Evolutionary conservation across 2,797 vertebrate species (phyloP), one percentile per base, ranked within the genome.

Genomic region (Xyrichtys novacula): DNA sequence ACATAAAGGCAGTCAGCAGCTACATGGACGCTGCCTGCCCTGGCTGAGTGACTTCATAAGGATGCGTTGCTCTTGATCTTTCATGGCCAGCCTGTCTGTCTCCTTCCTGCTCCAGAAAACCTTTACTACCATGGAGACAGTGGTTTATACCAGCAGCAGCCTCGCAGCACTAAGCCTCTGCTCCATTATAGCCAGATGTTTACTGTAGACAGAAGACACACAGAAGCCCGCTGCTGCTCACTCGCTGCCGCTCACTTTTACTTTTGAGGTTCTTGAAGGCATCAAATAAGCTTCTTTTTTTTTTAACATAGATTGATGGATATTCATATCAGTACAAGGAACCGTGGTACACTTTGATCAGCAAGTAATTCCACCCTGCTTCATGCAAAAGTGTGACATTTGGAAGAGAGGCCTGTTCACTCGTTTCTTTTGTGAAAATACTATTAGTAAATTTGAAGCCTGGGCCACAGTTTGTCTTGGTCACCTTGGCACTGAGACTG

Each of bases 161-260:
- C 73, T 71, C 55, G 34, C 72, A 82, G 83, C 6, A 68, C 74
- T 79, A 78, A 84, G 68, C 78, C 86, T 64, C 22, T 59, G 83
- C 85, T 85, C 76, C 87, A 78, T 85, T 86, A 78, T 60, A 86
- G 78, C 82, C 89, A 92, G 91, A 90, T 88, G 89, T 90, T 90
- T 90, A 83, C 84, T 86, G 85, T 74, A 74, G 80, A 90, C 82
- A 87, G 73, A 78, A 79, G 86, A 80, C 86, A 79, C 86, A 79
- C 72, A 77, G 67, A 80, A 71, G 68, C 63, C 65, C 44, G 65
- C 52, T 34, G 63, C 81, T 75, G 55, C 68, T 68, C 74, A 40
- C 64, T 76, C 15, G 58, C 73, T 62, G 75, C 69, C 20, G 48
- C 56, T 62, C 52, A 46, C 62, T 28, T 74, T 67, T 29, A 23